Evolutionary conservation across 1,140 invertebrate species (phyloP).

Genomic region (Pseudomyrmex flavicornis): DNA sequence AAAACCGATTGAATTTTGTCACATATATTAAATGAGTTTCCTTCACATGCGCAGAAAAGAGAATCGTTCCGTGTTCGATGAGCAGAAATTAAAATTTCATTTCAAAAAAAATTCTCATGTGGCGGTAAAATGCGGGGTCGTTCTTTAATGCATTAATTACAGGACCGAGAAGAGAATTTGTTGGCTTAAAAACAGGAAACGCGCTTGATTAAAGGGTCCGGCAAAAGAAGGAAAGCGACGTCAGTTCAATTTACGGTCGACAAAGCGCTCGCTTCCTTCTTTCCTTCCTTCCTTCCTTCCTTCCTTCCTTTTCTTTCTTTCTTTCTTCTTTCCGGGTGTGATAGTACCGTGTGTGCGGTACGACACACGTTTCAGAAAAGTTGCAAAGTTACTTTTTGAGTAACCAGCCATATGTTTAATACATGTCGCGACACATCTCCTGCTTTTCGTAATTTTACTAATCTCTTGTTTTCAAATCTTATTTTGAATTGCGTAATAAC

Average conservation of each 20-base stretch:
- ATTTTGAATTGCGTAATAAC: no score
- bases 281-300: conserved; percentile 27
- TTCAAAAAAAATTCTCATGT: not conserved
- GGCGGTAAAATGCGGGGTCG: not conserved
- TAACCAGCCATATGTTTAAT: not conserved
- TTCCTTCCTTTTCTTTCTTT: conserved; percentile 30
- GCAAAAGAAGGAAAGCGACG: conserved; percentile 58
- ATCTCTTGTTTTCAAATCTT: not conserved
- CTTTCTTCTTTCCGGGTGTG: conserved; percentile 36
- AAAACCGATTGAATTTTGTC: no score
- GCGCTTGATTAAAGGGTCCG: conserved; percentile 51
- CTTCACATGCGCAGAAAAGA: no score
- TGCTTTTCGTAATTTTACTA: conserved; percentile 18
- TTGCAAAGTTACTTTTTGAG: conserved; percentile 19
- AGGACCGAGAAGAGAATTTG: conserved; percentile 10
- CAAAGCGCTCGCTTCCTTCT: conserved; percentile 31
- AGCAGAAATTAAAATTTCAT: conserved; percentile 12
- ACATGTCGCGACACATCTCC: not conserved
- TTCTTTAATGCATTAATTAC: conserved; percentile 67
- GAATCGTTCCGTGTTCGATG: no score
- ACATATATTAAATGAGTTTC: no score
- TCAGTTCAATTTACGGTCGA: conserved; percentile 56
- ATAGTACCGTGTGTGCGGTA: conserved; percentile 13
- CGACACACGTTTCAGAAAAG: conserved; percentile 29
- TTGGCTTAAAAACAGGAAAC: conserved; percentile 52